Evolutionary conservation across 2,888 invertebrate species (phyloP).

Genomic region (Nowickia ferox): DNA sequence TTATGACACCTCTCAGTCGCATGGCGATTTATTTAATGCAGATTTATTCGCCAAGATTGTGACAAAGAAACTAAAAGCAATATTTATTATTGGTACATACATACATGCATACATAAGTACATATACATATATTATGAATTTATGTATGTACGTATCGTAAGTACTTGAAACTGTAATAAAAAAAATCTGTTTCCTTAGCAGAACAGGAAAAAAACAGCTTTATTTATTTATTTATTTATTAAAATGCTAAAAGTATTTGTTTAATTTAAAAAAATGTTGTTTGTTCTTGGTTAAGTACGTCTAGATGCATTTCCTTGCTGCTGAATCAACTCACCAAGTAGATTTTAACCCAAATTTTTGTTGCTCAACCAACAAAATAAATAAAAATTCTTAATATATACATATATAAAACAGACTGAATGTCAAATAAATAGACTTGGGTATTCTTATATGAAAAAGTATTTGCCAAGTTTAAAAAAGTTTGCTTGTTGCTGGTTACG

Average conservation of each 20-base stretch:
- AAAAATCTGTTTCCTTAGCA: neutral
- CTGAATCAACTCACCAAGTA: too few species aligned
- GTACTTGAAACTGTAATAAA: slow-evolving; percentile 26
- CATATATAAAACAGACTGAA: too few species aligned
- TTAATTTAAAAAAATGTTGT: neutral
- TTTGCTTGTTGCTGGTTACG: too few species aligned
- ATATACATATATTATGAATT: neutral
- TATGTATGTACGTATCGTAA: neutral
- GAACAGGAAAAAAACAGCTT: neutral
- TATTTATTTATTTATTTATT: neutral
- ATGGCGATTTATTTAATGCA: slow-evolving; percentile 47
- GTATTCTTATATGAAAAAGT: too few species aligned
- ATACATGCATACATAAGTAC: neutral
- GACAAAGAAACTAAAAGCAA: slow-evolving; percentile 45
- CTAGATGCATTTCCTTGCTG: too few species aligned
- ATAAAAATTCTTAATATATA: too few species aligned
- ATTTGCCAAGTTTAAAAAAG: too few species aligned
- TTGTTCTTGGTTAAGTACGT: too few species aligned
- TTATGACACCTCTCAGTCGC: slow-evolving; percentile 46
- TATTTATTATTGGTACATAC: slow-evolving; percentile 22
- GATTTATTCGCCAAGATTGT: slow-evolving; percentile 32
- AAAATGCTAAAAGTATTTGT: neutral
- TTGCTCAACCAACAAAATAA: too few species aligned
- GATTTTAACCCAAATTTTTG: too few species aligned
- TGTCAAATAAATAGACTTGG: too few species aligned